Evolutionary conservation across 1,140 invertebrate genomes (phyloP).

Genomic region (Drosophila bifasciata): DNA sequence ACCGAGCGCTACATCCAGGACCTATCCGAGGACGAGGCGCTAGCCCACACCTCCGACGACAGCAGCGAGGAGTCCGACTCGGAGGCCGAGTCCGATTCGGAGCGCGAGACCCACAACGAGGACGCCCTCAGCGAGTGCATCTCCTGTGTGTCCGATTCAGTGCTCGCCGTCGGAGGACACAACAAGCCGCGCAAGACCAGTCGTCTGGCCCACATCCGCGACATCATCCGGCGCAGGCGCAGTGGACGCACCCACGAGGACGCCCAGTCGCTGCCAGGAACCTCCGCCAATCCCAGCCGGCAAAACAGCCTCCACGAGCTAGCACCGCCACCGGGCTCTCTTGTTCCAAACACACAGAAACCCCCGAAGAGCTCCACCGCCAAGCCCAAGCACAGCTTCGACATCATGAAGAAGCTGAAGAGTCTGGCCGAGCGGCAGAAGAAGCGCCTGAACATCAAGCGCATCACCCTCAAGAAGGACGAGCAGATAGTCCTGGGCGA

Average conservation of each 20-base stretch:
- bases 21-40: constrained; percentile 72
- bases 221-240: constrained; percentile 67
- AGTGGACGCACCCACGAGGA: constrained; percentile 73
- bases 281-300: constrained; percentile 67
- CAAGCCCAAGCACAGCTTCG: constrained; percentile 84
- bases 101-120: constrained; percentile 63
- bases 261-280: constrained; percentile 79
- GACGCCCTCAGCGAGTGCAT: constrained; percentile 79
- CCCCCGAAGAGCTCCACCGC: constrained; percentile 30
- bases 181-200: constrained; percentile 67
- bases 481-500: constrained; percentile 78
- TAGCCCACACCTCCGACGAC: constrained; percentile 52
- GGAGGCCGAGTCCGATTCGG: constrained; percentile 59
- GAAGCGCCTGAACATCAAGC: constrained; percentile 85
- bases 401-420: constrained; percentile 87
- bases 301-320: constrained; percentile 73
- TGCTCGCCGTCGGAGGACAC: constrained; percentile 70
- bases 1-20: constrained; percentile 82
- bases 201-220: constrained; percentile 60
- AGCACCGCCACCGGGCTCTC: constrained; percentile 62
- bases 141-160: constrained; percentile 80
- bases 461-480: constrained; percentile 84
- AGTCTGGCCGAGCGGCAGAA: constrained; percentile 86
- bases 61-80: constrained; percentile 62
- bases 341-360: constrained; percentile 57